These are phyloP conservation scores for Esperia sulphurella DNA, from an alignment of 2,888 invertebrate species.

Conservation along the genomic window DNA sequence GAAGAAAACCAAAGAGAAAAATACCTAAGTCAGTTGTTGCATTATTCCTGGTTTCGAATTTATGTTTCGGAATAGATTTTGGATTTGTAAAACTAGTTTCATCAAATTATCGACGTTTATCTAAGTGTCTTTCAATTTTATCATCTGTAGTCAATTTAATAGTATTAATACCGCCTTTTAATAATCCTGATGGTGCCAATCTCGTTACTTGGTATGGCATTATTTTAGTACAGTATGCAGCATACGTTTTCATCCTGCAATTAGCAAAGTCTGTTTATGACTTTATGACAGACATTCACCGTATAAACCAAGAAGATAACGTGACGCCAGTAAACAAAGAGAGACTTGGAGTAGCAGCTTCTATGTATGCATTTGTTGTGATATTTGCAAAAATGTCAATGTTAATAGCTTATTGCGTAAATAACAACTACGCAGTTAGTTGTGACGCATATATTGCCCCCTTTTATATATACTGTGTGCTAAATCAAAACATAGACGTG, in stretches of 20 bases:
- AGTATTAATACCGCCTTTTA: neutral
- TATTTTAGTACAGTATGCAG: neutral
- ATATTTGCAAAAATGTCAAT: neutral
- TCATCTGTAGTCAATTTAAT: neutral
- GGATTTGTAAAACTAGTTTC: neutral
- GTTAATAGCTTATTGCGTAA: neutral
- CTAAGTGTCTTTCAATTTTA: neutral
- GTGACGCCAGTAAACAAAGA: neutral
- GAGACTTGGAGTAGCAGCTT: neutral
- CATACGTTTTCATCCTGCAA: neutral
- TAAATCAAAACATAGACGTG: neutral
- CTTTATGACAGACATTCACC: neutral
- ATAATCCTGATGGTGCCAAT: neutral
- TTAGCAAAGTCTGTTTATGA: neutral
- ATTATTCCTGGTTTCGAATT: neutral
- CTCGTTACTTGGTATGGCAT: neutral
- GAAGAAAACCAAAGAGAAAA: neutral
- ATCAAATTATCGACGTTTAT: neutral
- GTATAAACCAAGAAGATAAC: neutral
- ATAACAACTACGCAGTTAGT: neutral
- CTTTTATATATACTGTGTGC: neutral
- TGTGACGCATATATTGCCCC: neutral
- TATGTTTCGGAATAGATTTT: neutral
- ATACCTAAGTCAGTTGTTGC: neutral
- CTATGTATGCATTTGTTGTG: neutral